Percentiles rank a stretch among this genome's conserved stretches.
These are phyloP conservation scores for Phrynocephalus guinanensis DNA, from an alignment of 2,797 vertebrate genomes.

Conservation along the genomic window DNA sequence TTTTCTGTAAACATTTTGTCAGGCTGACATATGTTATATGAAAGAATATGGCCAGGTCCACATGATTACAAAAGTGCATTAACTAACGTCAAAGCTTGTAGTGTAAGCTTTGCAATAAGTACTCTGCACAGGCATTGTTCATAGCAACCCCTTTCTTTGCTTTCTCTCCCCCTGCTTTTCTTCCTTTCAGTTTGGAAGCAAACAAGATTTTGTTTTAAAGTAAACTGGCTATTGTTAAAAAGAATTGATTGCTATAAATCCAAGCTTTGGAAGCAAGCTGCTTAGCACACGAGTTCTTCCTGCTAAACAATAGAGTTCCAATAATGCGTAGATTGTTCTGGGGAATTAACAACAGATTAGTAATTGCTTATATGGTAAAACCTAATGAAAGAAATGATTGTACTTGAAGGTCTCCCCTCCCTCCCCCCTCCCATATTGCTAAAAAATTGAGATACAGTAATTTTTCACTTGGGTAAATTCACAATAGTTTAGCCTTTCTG, in stretches of 20 bases:
- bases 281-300: not conserved
- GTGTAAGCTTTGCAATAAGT: slow-evolving; percentile 25
- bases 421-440: not conserved
- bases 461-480: slow-evolving; percentile 46
- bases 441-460: not conserved
- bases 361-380: slow-evolving; percentile 13
- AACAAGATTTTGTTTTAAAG: slow-evolving; percentile 45
- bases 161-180: not conserved
- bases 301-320: not conserved
- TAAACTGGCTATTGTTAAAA: slow-evolving; percentile 46
- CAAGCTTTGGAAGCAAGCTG: not conserved
- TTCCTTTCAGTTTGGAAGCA: slow-evolving; percentile 32
- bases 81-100: slow-evolving; percentile 36
- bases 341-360: slow-evolving; percentile 11
- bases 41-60: slow-evolving; percentile 23
- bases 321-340: slow-evolving; percentile 19
- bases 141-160: not conserved
- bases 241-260: slow-evolving; percentile 15
- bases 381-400: slow-evolving; percentile 33
- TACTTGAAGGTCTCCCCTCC: slow-evolving; percentile 9
- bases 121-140: slow-evolving; percentile 17
- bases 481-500: slow-evolving; percentile 35
- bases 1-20: slow-evolving; percentile 42
- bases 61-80: slow-evolving; percentile 47
- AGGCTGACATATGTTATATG: slow-evolving; percentile 28